Conservation (phyloP, 2,113 vertebrate species). For the Microtus ochrogaster region DNA sequence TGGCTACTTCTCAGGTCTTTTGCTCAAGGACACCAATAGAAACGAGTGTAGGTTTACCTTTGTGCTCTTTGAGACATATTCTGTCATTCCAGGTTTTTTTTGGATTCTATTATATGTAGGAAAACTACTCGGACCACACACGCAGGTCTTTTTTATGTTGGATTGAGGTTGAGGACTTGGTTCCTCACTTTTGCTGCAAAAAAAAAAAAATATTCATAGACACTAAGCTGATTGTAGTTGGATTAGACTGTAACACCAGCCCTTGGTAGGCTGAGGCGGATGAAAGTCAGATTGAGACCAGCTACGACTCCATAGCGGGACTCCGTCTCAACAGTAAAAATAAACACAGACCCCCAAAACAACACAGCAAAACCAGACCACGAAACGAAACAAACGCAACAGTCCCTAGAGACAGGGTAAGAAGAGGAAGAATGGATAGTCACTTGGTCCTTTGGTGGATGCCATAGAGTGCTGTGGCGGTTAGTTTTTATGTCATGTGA, state of each 20-base stretch:
- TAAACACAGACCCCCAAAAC: neutral
- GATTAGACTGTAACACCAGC: neutral
- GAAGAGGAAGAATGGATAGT: neutral
- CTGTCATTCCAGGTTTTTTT: neutral
- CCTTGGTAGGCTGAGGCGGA: neutral
- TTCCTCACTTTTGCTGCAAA: neutral
- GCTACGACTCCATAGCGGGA: too few species aligned
- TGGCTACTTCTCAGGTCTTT: neutral
- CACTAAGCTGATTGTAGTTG: neutral
- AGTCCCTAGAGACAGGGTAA: neutral
- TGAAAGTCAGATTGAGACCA: too few species aligned
- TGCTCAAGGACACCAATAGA: neutral
- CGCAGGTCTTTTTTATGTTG: too few species aligned
- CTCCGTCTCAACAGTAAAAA: neutral
- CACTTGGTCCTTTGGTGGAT: neutral
- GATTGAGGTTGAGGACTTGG: too few species aligned
- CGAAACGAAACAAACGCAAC: neutral
- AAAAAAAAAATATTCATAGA: neutral
- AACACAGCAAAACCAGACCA: neutral
- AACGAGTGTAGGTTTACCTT: neutral
- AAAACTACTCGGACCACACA: fast-evolving
- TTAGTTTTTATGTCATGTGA: neutral
- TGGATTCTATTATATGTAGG: neutral
- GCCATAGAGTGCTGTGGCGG: neutral
- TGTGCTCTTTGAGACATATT: constrained; percentile 11